Conservation (phyloP, 2,888 invertebrate species). For the Meliscaeva auricollis region DNA sequence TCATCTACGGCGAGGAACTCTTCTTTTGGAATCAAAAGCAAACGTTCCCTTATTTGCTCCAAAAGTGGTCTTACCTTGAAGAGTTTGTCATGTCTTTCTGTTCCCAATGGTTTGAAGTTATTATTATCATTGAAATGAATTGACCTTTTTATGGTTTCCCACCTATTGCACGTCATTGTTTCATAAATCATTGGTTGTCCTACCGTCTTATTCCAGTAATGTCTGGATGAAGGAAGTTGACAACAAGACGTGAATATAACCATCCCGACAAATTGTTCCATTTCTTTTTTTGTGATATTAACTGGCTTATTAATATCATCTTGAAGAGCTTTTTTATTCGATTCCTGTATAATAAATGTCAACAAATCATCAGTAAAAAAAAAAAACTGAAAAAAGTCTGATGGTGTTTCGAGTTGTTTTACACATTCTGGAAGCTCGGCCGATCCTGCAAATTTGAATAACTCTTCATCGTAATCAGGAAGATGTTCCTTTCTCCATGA, state of each 20-base stretch:
- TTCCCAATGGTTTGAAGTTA: slow-evolving; percentile 32
- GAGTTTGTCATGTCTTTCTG: slow-evolving; percentile 43
- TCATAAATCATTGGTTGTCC: slow-evolving; percentile 13
- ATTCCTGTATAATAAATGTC: neutral
- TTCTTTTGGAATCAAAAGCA: slow-evolving; percentile 34
- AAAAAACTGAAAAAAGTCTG: too few species aligned
- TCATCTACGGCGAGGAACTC: slow-evolving; percentile 67
- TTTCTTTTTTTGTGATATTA: slow-evolving; percentile 3
- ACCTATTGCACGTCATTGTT: slow-evolving; percentile 36
- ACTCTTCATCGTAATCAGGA: slow-evolving; percentile 7
- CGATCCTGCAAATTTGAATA: neutral
- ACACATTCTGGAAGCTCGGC: slow-evolving; percentile 6
- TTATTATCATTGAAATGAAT: slow-evolving; percentile 53
- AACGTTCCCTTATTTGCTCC: slow-evolving; percentile 35
- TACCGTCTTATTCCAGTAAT: slow-evolving; percentile 30
- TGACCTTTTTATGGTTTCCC: slow-evolving; percentile 44
- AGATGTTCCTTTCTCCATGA: slow-evolving; percentile 3
- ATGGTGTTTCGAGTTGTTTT: slow-evolving; percentile 14
- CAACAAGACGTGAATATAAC: too few species aligned
- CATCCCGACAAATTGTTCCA: slow-evolving; percentile 16
- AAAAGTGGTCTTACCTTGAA: slow-evolving; percentile 45
- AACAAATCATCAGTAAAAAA: slow-evolving; percentile 11
- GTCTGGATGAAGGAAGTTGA: slow-evolving; percentile 11
- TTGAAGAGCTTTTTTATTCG: slow-evolving; percentile 11
- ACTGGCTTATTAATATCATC: slow-evolving; percentile 27